These are phyloP conservation scores for Lepilemur ruficaudatus DNA, from an alignment of 2,797 vertebrate species.

Conservation along the genomic window DNA sequence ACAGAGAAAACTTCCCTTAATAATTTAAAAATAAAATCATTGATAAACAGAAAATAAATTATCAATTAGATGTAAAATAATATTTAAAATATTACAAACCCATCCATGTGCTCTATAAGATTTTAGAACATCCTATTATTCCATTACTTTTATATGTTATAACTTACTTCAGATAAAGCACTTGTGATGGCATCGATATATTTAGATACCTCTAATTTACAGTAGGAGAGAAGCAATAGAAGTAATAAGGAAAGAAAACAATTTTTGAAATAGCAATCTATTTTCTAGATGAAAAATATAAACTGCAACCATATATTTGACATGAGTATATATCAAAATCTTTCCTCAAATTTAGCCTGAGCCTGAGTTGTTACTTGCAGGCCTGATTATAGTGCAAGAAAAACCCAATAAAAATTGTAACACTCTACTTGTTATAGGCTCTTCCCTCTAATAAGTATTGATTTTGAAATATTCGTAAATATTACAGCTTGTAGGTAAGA, in stretches of 20 bases:
- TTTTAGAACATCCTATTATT: neutral
- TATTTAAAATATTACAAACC: neutral
- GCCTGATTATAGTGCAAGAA: constrained; percentile 50
- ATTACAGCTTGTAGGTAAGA: constrained; percentile 37
- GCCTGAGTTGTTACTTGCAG: constrained; percentile 43
- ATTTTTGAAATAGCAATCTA: constrained; percentile 55
- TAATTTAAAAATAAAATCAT: constrained; percentile 24
- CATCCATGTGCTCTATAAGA: neutral
- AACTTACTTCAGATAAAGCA: neutral
- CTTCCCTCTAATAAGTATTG: constrained; percentile 60
- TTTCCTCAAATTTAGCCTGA: constrained; percentile 52
- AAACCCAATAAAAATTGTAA: constrained; percentile 53
- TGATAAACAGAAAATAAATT: neutral
- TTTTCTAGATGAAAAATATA: constrained; percentile 57
- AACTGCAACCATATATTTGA: constrained; percentile 53
- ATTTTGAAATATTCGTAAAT: constrained; percentile 48
- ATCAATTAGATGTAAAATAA: constrained; percentile 16
- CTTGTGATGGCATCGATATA: neutral
- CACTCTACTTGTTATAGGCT: neutral
- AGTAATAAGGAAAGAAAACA: constrained; percentile 40
- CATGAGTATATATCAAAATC: constrained; percentile 66
- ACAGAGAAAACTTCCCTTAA: neutral
- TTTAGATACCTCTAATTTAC: constrained; percentile 27
- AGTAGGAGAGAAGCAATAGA: neutral
- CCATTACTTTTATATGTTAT: constrained; percentile 19